Percentiles rank a stretch among this genome's conserved stretches.
phyloP scores from a whole-genome alignment of 92 coral and sea anemone genomes.

The Phenganax stokvisi region DNA sequence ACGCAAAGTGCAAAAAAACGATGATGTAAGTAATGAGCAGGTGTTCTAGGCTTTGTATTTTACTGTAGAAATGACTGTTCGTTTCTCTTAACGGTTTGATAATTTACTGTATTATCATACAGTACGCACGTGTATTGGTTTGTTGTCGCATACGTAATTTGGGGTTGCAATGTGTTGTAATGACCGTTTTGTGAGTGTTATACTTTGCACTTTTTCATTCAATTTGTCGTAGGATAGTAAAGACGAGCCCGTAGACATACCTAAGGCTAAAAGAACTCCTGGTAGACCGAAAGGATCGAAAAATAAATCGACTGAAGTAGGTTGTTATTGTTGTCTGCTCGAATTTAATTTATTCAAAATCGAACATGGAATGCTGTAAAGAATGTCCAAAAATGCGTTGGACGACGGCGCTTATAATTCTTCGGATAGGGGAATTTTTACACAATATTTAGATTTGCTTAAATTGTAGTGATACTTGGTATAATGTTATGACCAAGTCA shows the following conservation, averaged over 20 bases:
- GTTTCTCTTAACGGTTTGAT: background rate
- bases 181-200: background rate
- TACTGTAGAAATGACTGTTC: background rate
- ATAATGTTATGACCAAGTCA: too few species aligned
- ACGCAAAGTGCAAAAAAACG: constrained; percentile 74
- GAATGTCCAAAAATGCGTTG: too few species aligned
- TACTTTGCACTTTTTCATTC: background rate
- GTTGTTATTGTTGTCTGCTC: background rate
- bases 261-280: constrained; percentile 71
- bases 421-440: too few species aligned
- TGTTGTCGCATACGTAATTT: background rate
- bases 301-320: constrained; percentile 85
- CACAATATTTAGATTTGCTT: too few species aligned
- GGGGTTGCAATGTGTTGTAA: too few species aligned
- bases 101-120: background rate
- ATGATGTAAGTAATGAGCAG: constrained; percentile 52
- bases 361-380: too few species aligned
- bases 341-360: background rate
- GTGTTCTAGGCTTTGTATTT: background rate
- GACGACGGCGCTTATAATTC: too few species aligned
- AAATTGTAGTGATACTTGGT: too few species aligned
- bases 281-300: constrained; percentile 95
- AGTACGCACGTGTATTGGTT: background rate
- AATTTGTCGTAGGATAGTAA: constrained; percentile 51
- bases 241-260: constrained; percentile 58